Evolutionary conservation across 2,113 vertebrate species (phyloP), one percentile per base, ranked within the genome.

Genomic region (Oxyruncus cristatus): DNA sequence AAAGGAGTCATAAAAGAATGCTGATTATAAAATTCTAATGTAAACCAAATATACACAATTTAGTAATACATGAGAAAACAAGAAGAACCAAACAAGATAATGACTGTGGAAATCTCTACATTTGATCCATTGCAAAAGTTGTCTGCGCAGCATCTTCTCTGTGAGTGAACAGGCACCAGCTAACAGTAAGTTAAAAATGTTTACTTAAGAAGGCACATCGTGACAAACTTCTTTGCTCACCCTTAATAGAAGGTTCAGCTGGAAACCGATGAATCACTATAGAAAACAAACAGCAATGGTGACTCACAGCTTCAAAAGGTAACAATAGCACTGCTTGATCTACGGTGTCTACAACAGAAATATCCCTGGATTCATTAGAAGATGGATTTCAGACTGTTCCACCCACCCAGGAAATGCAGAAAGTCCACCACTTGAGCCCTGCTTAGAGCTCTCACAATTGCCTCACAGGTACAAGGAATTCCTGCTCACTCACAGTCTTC

Each of bases 191-290:
- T 90, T 92, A 62, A 93, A 91, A 75, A 62, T 35, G 33, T 88
- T 85, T 83, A 84, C 35, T 84, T 46, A 75, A 88, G 92, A 91
- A 87, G 41, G 37, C 56, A 82, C 52, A 85, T 86, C 4, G 8
- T 92, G 86, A 95, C 86, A 94, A 96, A 93, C 74, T 85, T 92
- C 83, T 91, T 81, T 81, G 88, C 88, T 93, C 93, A 95, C 68
- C 83, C 86, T 92, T 72, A 93, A 92, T 70, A 94, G 84, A 91
- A 95, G 56, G 23, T 74, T 88, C 67, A 65, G 85, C 67, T 92
- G 86, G 81, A 94, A 97, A 93, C 63, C 74, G 89, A 96, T 96
- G 94, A 92, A 94, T 93, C 92, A 88, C 78, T 95, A 85, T 44
- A 92, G 84, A 88, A 97, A 96, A 97, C 77, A 94, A 94, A 95